These are phyloP conservation scores for Epirrhoe tristata DNA, from an alignment of 2,888 invertebrate species.

Conservation along the genomic window DNA sequence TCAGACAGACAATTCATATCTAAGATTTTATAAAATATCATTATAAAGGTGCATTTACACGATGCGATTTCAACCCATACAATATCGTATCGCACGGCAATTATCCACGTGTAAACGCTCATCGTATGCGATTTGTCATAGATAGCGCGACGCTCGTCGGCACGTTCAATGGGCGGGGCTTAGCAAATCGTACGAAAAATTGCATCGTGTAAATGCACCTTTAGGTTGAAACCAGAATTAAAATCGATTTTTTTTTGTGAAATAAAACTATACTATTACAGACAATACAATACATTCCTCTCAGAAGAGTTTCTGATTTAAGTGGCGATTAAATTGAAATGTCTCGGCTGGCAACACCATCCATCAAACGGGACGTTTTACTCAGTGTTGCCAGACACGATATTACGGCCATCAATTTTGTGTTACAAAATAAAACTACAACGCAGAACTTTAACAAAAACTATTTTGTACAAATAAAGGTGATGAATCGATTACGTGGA, in stretches of 20 bases:
- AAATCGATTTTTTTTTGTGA: background rate
- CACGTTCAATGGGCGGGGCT: too few species aligned
- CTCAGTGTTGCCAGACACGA: constrained; percentile 51
- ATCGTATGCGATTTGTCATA: too few species aligned
- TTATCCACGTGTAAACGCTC: too few species aligned
- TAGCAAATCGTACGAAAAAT: too few species aligned
- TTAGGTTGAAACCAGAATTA: background rate
- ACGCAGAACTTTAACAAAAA: constrained; percentile 60
- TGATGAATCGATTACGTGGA: constrained; percentile 56
- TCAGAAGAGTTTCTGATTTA: constrained; percentile 44
- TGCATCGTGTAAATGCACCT: too few species aligned
- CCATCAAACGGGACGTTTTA: constrained; percentile 56
- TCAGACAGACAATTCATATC: background rate
- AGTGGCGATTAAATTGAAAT: constrained; percentile 61
- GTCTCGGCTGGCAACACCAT: constrained; percentile 54
- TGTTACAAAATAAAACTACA: constrained; percentile 60
- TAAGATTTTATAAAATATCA: too few species aligned
- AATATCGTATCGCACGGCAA: too few species aligned
- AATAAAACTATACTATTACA: constrained; percentile 4
- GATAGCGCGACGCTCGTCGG: too few species aligned
- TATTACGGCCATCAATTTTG: constrained; percentile 62
- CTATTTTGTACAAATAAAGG: constrained; percentile 61
- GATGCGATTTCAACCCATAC: too few species aligned
- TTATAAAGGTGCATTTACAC: too few species aligned
- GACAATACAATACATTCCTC: constrained; percentile 28